phyloP scores from a whole-genome alignment of 2,113 vertebrate genomes.

The Microcebus jonahi region DNA sequence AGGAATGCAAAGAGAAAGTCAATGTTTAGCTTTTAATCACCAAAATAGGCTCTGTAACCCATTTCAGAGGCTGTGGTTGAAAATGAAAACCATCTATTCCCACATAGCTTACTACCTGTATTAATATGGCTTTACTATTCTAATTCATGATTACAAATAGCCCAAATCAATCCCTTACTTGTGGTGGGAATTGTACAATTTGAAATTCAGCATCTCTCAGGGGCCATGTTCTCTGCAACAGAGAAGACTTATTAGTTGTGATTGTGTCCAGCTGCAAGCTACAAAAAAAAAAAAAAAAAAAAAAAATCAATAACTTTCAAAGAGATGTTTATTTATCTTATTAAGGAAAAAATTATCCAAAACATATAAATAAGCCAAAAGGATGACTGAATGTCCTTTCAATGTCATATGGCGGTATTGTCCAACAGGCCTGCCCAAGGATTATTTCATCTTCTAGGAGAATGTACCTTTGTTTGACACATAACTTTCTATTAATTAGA shows the following conservation, averaged over 20 bases:
- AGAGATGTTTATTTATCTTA: constrained; percentile 23
- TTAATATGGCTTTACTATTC: not conserved
- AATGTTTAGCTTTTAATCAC: constrained; percentile 1
- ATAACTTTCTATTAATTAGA: not conserved
- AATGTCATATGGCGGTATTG: not conserved
- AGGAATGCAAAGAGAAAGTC: not conserved
- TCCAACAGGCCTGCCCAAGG: not conserved
- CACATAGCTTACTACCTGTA: not conserved
- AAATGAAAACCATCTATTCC: not conserved
- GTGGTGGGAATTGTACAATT: not conserved
- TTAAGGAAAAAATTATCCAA: not conserved
- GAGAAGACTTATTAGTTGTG: not conserved
- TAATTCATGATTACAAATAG: not conserved
- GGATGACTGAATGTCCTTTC: not conserved
- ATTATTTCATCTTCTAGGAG: not conserved
- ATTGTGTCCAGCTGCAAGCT: not conserved
- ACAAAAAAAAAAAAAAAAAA: not conserved
- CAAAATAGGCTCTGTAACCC: not conserved
- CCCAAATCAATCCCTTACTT: not conserved
- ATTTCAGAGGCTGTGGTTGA: constrained; percentile 1
- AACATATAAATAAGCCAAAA: constrained; percentile 32
- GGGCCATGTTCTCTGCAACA: not conserved
- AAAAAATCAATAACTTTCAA: not conserved
- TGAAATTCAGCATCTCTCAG: not conserved
- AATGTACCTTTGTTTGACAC: not conserved